Conservation (phyloP, 2,888 invertebrate species). For the Lucinisca nassula region DNA sequence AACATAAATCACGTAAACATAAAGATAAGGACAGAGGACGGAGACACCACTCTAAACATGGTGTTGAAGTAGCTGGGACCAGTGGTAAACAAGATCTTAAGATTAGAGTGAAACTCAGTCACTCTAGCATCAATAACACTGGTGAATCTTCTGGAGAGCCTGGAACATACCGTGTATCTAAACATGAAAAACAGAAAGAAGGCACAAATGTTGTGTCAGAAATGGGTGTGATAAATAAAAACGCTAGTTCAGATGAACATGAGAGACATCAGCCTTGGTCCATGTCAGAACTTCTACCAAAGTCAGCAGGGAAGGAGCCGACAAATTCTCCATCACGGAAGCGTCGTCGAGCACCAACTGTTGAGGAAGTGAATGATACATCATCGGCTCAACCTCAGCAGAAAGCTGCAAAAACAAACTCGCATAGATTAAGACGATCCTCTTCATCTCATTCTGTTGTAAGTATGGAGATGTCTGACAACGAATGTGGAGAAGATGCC, state of each 20-base stretch:
- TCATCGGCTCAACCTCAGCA: slow-evolving; percentile 43
- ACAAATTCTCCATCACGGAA: slow-evolving; percentile 60
- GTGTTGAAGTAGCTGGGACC: slow-evolving; percentile 9
- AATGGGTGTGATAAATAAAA: slow-evolving; percentile 43
- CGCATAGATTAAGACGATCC: slow-evolving; percentile 56
- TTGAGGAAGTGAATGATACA: slow-evolving; percentile 50
- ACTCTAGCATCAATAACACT: slow-evolving; percentile 48
- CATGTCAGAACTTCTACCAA: slow-evolving; percentile 61
- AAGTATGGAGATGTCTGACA: slow-evolving; percentile 76
- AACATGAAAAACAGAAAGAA: slow-evolving; percentile 67
- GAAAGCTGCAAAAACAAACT: slow-evolving; percentile 67
- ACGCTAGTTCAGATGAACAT: slow-evolving; percentile 36
- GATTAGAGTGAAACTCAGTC: slow-evolving; percentile 63
- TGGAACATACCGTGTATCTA: not conserved
- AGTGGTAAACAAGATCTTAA: slow-evolving; percentile 25
- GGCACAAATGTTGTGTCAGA: slow-evolving; percentile 22
- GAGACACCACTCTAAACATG: slow-evolving; percentile 50
- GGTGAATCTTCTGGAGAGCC: not conserved
- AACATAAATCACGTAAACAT: slow-evolving; percentile 62
- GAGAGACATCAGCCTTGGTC: slow-evolving; percentile 70
- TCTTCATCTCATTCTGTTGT: slow-evolving; percentile 73
- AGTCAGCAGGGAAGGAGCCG: slow-evolving; percentile 26
- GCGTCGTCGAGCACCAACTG: slow-evolving; percentile 66
- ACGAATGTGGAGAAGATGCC: slow-evolving; percentile 46
- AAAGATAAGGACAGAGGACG: slow-evolving; percentile 49